Percentiles rank a stretch among this genome's conserved stretches.
Evolutionary conservation across 2,113 vertebrate genomes (phyloP).

Genomic region (Polypterus bichir): DNA sequence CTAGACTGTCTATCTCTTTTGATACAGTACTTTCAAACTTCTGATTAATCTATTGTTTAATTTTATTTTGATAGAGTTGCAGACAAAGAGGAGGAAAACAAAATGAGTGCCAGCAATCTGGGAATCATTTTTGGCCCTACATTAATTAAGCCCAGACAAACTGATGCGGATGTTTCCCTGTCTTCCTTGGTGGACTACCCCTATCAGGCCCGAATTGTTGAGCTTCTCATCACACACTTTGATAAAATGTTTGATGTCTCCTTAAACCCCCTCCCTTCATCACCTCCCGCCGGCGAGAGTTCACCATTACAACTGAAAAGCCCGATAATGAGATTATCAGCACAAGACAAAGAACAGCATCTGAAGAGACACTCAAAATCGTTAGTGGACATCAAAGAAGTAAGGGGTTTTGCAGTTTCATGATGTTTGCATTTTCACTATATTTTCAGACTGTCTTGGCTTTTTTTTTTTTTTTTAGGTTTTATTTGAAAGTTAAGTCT

Average conservation of each 20-base stretch:
- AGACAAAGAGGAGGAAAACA: slow-evolving; percentile 82
- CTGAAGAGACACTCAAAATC: slow-evolving; percentile 62
- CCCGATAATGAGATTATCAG: slow-evolving; percentile 26
- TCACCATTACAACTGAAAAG: slow-evolving; percentile 23
- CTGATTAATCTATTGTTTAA: not conserved
- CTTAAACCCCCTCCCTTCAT: slow-evolving; percentile 44
- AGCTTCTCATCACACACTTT: slow-evolving; percentile 80
- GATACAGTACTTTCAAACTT: not conserved
- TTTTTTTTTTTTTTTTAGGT: slow-evolving; percentile 23
- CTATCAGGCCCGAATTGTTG: slow-evolving; percentile 80
- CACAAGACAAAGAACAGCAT: slow-evolving; percentile 57
- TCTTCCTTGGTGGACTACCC: slow-evolving; percentile 93
- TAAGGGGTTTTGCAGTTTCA: slow-evolving; percentile 32
- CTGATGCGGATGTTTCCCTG: slow-evolving; percentile 74
- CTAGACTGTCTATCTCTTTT: not conserved
- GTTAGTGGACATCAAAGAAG: slow-evolving; percentile 72
- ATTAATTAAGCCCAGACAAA: slow-evolving; percentile 79
- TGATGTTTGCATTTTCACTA: not conserved
- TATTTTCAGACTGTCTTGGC: slow-evolving; percentile 6
- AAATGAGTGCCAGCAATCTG: slow-evolving; percentile 93
- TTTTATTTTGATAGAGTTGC: slow-evolving; percentile 57
- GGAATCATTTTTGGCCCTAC: slow-evolving; percentile 95
- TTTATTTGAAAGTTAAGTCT: slow-evolving; percentile 29
- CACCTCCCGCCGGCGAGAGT: slow-evolving; percentile 33
- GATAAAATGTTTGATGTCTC: slow-evolving; percentile 82